Conservation (phyloP, 1,140 invertebrate genomes). For the Uloborus diversus region DNA sequence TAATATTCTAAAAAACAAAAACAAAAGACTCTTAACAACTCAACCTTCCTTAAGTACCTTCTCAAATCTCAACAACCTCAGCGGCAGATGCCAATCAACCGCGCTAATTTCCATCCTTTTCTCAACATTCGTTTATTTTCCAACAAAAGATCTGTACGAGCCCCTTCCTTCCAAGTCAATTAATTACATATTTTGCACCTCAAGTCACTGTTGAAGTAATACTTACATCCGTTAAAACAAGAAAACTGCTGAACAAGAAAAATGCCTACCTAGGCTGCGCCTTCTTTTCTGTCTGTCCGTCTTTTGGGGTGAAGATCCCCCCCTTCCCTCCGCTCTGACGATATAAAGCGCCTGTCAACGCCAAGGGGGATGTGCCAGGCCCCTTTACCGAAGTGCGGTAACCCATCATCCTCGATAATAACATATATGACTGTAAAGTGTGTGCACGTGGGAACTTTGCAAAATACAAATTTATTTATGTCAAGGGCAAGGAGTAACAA, state of each 20-base stretch:
- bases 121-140: no score
- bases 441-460: not conserved
- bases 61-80: no score
- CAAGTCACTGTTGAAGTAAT: no score
- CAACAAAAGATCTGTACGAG: no score
- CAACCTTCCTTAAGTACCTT: no score
- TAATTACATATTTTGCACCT: no score
- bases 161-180: no score
- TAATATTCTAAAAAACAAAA: no score
- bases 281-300: slow-evolving; percentile 13
- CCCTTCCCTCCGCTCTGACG: not conserved
- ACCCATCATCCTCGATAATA: slow-evolving; percentile 15
- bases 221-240: no score
- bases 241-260: not conserved
- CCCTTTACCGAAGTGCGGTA: not conserved
- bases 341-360: slow-evolving; percentile 31
- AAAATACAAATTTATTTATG: slow-evolving; percentile 22
- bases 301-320: not conserved
- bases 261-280: not conserved
- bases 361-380: not conserved
- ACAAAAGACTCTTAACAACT: no score
- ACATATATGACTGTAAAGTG: not conserved
- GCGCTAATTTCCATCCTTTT: no score
- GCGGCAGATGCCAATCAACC: no score
- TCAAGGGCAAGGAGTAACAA: not conserved